Evolutionary conservation across 2,113 vertebrate species (phyloP).

Genomic region (Murina feae): DNA sequence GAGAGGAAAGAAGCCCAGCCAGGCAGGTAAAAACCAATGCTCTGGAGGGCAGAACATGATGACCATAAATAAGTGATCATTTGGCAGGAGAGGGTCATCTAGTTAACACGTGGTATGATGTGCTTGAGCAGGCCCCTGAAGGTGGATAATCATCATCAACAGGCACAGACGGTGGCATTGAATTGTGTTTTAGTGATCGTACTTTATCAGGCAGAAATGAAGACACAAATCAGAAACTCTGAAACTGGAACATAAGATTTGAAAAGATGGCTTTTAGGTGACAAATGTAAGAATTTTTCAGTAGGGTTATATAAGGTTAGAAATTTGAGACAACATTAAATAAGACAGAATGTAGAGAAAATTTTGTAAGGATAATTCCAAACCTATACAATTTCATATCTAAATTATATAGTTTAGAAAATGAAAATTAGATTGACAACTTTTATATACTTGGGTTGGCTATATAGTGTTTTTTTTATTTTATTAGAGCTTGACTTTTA

Average conservation of each 20-base stretch:
- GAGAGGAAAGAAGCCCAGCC: background rate
- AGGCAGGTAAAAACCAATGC: background rate
- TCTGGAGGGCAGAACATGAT: background rate
- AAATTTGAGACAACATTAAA: constrained; percentile 28
- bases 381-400: background rate
- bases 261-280: constrained; percentile 1
- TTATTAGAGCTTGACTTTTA: background rate
- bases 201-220: background rate
- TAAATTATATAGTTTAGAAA: constrained; percentile 22
- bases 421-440: background rate
- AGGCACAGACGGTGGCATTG: background rate
- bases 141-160: background rate
- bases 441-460: constrained; percentile 3
- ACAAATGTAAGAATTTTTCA: background rate
- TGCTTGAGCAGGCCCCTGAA: background rate
- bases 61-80: background rate
- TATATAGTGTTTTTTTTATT: background rate
- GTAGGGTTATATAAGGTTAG: background rate
- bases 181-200: background rate
- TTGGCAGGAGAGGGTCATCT: background rate
- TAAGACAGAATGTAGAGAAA: background rate
- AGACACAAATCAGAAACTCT: constrained; percentile 10
- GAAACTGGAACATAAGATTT: constrained; percentile 21
- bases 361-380: background rate
- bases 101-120: background rate